Conservation (phyloP, 1,140 invertebrate species). For the Bicyclus anynana region DNA sequence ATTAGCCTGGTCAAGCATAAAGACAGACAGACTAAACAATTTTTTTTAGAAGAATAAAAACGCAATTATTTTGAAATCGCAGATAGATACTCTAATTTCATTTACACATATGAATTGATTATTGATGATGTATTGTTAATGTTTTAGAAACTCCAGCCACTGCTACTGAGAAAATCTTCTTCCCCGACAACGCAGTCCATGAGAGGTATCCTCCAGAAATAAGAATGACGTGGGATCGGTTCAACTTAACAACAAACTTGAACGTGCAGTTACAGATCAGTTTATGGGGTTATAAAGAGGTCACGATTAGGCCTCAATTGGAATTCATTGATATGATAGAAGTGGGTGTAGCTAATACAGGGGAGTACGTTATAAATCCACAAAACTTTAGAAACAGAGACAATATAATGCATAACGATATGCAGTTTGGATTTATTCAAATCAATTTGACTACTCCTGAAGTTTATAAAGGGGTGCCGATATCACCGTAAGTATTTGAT, state of each 20-base stretch:
- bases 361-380: conserved; percentile 83
- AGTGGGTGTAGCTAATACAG: conserved; percentile 80
- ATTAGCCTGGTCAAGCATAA: too few relatives aligned
- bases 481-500: conserved; percentile 86
- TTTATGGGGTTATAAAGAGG: conserved; percentile 91
- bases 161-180: conserved; percentile 90
- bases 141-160: conserved; percentile 89
- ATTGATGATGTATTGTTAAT: neutral
- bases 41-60: too few relatives aligned
- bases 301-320: conserved; percentile 85
- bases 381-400: conserved; percentile 82
- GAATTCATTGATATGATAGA: conserved; percentile 81
- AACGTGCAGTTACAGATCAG: conserved; percentile 88
- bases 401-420: conserved; percentile 82
- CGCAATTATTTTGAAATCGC: too few relatives aligned
- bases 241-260: conserved; percentile 89
- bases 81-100: too few relatives aligned
- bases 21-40: too few relatives aligned
- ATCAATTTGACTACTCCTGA: conserved; percentile 91
- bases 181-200: conserved; percentile 84
- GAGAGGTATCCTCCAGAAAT: conserved; percentile 84
- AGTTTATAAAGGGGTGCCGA: conserved; percentile 81
- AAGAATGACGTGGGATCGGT: conserved; percentile 87
- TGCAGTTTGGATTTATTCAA: conserved; percentile 93
- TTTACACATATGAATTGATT: neutral